Conservation (phyloP, 2,113 vertebrate species). For the Xenopus laevis region DNA sequence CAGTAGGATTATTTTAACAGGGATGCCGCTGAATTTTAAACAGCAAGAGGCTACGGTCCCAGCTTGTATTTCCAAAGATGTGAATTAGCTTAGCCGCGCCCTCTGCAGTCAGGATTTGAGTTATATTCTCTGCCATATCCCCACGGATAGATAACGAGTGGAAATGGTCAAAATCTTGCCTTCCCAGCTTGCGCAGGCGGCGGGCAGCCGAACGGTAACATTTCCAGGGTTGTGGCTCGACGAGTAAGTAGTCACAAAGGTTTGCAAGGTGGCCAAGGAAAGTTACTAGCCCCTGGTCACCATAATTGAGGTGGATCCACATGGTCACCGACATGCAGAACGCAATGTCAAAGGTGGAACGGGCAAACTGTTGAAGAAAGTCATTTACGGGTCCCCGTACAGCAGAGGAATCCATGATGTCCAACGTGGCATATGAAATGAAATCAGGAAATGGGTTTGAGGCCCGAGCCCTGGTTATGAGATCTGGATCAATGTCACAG, state of each 20-base stretch:
- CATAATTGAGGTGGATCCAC: constrained; percentile 94
- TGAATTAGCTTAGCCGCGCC: constrained; percentile 76
- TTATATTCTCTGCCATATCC: constrained; percentile 67
- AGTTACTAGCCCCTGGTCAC: constrained; percentile 72
- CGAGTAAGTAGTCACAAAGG: constrained; percentile 70
- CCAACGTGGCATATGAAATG: constrained; percentile 75
- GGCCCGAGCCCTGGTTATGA: constrained; percentile 73
- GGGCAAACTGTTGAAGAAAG: constrained; percentile 66
- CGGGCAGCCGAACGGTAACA: constrained; percentile 87
- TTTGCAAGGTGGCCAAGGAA: constrained; percentile 75
- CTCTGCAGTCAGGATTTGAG: constrained; percentile 68
- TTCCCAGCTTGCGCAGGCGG: constrained; percentile 80
- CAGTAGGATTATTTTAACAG: too few species aligned
- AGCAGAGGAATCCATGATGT: constrained; percentile 69
- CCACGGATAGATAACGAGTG: constrained; percentile 73
- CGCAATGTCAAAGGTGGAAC: constrained; percentile 73
- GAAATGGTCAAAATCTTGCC: constrained; percentile 82
- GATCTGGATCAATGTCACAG: constrained; percentile 79
- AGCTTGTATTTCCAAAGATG: constrained; percentile 81
- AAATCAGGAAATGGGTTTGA: constrained; percentile 71
- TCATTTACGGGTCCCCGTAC: constrained; percentile 57
- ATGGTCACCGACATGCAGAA: constrained; percentile 90
- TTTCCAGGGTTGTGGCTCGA: constrained; percentile 92
- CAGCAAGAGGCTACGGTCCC: constrained; percentile 83
- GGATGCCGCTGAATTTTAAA: constrained; percentile 59